A percentile compares a stretch with the other conserved stretches of the same genome.
Conservation (phyloP, 2,888 invertebrate species). For the Xestia xanthographa region DNA sequence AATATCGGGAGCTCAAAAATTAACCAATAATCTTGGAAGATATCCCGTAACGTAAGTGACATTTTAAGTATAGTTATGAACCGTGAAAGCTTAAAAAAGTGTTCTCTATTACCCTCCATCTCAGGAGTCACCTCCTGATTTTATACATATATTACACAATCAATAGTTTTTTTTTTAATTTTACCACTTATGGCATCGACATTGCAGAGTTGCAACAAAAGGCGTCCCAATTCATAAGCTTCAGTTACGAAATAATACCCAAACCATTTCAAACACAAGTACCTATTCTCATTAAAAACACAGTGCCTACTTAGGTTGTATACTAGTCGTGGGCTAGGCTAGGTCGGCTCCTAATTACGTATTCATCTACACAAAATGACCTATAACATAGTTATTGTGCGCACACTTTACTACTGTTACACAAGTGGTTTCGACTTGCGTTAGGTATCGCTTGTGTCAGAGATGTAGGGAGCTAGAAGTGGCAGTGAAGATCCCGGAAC, state of each 20-base stretch:
- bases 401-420: slow-evolving; percentile 83
- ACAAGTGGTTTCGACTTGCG: slow-evolving; percentile 81
- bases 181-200: neutral
- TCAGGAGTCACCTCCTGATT: no score
- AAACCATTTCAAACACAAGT: slow-evolving; percentile 13
- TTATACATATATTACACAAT: no score
- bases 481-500: slow-evolving; percentile 11
- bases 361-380: slow-evolving; percentile 82
- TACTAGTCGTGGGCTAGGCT: slow-evolving; percentile 47
- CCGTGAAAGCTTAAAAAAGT: no score
- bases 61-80: no score
- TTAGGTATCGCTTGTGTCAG: slow-evolving; percentile 67
- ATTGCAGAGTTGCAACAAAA: neutral
- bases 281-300: slow-evolving; percentile 52
- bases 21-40: no score
- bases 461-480: slow-evolving; percentile 67
- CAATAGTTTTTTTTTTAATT: neutral
- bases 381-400: slow-evolving; percentile 84
- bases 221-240: neutral
- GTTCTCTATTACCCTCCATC: no score
- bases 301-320: slow-evolving; percentile 38
- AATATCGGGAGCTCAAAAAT: no score
- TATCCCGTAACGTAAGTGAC: no score
- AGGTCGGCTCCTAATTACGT: slow-evolving; percentile 77
- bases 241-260: neutral